Conservation (phyloP, 2,113 vertebrate species). For the Patagioenas fasciata region DNA sequence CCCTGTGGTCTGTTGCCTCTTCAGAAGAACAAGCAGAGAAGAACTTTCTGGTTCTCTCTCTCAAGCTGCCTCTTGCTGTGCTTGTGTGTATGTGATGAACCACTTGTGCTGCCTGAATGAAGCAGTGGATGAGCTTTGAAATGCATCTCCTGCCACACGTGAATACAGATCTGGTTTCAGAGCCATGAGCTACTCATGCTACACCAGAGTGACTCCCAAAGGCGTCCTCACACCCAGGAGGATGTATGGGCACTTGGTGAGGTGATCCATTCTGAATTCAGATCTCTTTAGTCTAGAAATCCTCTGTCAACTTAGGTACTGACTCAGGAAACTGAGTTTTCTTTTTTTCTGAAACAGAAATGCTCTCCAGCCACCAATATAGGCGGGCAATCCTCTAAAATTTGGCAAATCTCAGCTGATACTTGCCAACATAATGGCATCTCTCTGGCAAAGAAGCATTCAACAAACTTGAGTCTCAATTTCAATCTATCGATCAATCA, state of each 20-base stretch:
- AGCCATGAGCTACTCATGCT: neutral
- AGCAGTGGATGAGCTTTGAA: neutral
- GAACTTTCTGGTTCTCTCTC: neutral
- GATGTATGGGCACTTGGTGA: fast-evolving
- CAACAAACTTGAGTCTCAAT: neutral
- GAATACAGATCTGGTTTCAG: neutral
- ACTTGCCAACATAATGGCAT: neutral
- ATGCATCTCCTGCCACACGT: neutral
- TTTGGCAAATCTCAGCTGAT: neutral
- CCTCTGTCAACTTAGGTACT: neutral
- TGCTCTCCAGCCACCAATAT: neutral
- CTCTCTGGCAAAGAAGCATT: neutral
- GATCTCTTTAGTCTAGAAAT: neutral
- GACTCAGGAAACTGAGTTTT: neutral
- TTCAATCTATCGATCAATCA: neutral
- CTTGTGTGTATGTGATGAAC: neutral
- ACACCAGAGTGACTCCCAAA: neutral
- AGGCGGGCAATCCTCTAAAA: neutral
- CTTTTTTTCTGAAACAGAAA: neutral
- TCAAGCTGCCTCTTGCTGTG: neutral
- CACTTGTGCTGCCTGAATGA: neutral
- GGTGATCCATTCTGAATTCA: neutral
- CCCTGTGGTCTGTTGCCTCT: neutral
- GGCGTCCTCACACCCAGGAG: neutral
- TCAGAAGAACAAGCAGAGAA: neutral